Evolutionary conservation across 2,797 vertebrate genomes (phyloP), one percentile per base, ranked within the genome.

Genomic region (Pyrocephalus nanus): DNA sequence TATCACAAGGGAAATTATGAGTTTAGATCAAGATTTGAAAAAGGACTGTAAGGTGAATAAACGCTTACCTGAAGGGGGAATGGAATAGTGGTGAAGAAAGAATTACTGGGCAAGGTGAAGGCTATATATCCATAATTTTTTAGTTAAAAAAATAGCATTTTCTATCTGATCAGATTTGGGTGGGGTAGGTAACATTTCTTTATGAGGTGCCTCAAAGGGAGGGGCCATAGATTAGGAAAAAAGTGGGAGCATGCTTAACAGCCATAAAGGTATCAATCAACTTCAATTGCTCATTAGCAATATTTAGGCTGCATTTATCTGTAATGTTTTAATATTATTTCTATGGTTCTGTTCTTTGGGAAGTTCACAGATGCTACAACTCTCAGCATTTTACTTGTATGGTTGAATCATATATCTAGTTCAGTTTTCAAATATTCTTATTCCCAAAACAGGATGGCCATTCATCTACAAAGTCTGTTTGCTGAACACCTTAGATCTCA

Each of bases 1-100:
- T 65, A 95, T 94, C 94, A 92, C 81, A 83, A 65, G 61, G 75
- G 64, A 92, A 87, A 91, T 82, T 19, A 85, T 18, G 38, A 85
- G 53, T 88, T 89, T 72, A 74, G 72, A 85, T 53, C 64, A 88
- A 92, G 60, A 94, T 64, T 74, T 77, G 60, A 34, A 51, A 75
- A 93, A 90, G 43, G 36, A 94, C 27, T 73, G 27, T 36, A 62
- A 90, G 71, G 42, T 64, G 51, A 90, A 73, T 23, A 88, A 88
- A 64, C 9, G 22, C 58, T 72, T 92, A 81, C 51, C 48, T 69
- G 61, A 92, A 71, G 16, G 14, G 27, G 15, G 82, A 40, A 91
- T 23, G n/a, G 20, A n/a, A 25, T 9, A 75, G 22, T 26, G 21
- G 45, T 47, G 36, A 89, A 76, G 45, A 69, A 95, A 45, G 50